These are phyloP conservation scores for Neosalanx taihuensis DNA, from an alignment of 2,797 vertebrate species.

Conservation along the genomic window DNA sequence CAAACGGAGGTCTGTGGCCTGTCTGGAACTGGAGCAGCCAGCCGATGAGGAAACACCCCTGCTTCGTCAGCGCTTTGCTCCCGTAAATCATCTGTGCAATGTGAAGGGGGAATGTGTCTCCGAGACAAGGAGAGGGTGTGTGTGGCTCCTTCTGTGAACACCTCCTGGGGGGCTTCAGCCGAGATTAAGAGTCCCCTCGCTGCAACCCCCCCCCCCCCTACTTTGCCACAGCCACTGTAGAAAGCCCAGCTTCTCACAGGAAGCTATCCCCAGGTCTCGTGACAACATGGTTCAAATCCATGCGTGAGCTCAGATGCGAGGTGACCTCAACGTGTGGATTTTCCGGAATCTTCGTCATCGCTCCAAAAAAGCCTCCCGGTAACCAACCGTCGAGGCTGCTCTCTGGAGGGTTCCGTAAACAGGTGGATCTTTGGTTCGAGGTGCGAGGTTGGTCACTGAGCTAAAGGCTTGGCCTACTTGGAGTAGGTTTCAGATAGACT, in stretches of 20 bases:
- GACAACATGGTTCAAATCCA: conserved; percentile 65
- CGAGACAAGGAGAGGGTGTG: conserved; percentile 11
- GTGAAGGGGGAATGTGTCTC: neutral
- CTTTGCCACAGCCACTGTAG: conserved; percentile 46
- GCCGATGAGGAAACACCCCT: neutral
- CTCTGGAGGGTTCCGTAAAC: conserved; percentile 42
- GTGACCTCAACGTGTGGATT: conserved; percentile 63
- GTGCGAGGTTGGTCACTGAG: conserved; percentile 41
- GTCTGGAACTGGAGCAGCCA: neutral
- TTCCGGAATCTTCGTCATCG: conserved; percentile 54
- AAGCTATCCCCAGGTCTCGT: conserved; percentile 66
- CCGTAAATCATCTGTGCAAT: neutral
- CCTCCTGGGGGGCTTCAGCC: conserved; percentile 9
- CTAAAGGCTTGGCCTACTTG: conserved; percentile 47
- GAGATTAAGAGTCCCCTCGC: conserved; percentile 29
- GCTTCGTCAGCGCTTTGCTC: neutral
- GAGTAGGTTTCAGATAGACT: conserved; percentile 56
- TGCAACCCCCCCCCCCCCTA: conserved; percentile 25
- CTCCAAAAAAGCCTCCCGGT: conserved; percentile 51
- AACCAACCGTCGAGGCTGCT: conserved; percentile 29
- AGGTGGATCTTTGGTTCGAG: conserved; percentile 32
- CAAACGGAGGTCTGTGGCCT: neutral
- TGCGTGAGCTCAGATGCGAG: conserved; percentile 39
- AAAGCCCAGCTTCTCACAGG: conserved; percentile 68
- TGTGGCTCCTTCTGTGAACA: conserved; percentile 7